These are phyloP conservation scores for Ectemnius cavifrons DNA, from an alignment of 2,888 invertebrate genomes.

Conservation along the genomic window DNA sequence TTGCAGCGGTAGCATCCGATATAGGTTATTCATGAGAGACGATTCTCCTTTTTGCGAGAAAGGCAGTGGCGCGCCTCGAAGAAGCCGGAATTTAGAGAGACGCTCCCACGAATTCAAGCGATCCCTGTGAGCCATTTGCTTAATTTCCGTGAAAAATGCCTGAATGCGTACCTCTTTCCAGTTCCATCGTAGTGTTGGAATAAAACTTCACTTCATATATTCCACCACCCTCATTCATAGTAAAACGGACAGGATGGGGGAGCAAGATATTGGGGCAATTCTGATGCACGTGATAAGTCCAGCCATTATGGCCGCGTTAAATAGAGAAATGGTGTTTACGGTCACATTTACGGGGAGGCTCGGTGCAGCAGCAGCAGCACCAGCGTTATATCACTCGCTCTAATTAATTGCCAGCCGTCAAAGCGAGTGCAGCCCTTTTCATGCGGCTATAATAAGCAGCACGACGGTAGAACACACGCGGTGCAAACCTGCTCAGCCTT, in stretches of 20 bases:
- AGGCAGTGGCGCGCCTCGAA: background rate
- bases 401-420: conserved; percentile 31
- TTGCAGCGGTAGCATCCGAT: conserved; percentile 33
- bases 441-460: conserved; percentile 8
- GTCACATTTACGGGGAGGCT: no score
- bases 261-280: no score
- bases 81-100: background rate
- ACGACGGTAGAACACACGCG: background rate
- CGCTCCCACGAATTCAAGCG: background rate
- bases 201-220: no score
- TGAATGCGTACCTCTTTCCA: background rate
- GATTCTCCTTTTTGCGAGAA: conserved; percentile 12
- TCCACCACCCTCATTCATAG: no score
- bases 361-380: no score
- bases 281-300: no score
- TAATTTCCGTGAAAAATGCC: background rate
- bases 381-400: conserved; percentile 39
- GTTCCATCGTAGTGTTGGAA: no score
- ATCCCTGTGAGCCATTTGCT: background rate
- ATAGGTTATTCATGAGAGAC: conserved; percentile 51
- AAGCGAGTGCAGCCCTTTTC: conserved; percentile 26
- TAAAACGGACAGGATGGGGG: no score
- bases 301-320: no score
- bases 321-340: no score
- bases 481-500: conserved; percentile 15